These are phyloP conservation scores for Melieria crassipennis DNA, from an alignment of 2,888 invertebrate genomes.

Conservation along the genomic window DNA sequence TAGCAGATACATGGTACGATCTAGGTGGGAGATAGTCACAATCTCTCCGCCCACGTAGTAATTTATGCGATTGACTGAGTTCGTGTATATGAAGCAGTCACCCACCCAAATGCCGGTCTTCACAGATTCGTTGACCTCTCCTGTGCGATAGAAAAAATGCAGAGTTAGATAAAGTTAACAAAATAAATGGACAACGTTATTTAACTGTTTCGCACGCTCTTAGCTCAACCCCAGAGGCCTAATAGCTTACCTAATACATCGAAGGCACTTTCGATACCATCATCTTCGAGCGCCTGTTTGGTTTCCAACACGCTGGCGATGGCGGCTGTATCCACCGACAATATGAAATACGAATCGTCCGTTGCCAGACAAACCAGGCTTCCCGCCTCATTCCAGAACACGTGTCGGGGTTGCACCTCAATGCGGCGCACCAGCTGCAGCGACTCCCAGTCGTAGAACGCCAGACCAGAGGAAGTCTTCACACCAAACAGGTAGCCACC, in stretches of 20 bases:
- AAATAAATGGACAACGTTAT: not conserved
- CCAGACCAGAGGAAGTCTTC: conserved; percentile 89
- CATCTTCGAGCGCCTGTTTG: conserved; percentile 82
- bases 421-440: conserved; percentile 91
- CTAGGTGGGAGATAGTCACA: conserved; percentile 97
- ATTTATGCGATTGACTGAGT: conserved; percentile 95
- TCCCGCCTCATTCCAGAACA: conserved; percentile 98
- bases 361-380: conserved; percentile 93
- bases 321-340: conserved; percentile 86
- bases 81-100: conserved; percentile 99
- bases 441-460: conserved; percentile 98
- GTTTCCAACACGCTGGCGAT: conserved; percentile 82
- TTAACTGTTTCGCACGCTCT: not conserved
- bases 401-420: conserved; percentile 92
- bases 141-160: conserved; percentile 42
- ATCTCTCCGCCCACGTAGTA: conserved; percentile 99
- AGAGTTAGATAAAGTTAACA: not conserved
- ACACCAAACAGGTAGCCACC: conserved; percentile 93
- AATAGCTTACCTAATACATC: conserved; percentile 73
- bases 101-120: conserved; percentile 98
- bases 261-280: conserved; percentile 96
- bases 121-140: conserved; percentile 88
- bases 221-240: not conserved
- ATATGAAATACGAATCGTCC: conserved; percentile 93
- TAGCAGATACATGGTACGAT: conserved; percentile 95